Evolutionary conservation across 2,888 invertebrate species (phyloP).

Genomic region (Chalcosyrphus nemorum): DNA sequence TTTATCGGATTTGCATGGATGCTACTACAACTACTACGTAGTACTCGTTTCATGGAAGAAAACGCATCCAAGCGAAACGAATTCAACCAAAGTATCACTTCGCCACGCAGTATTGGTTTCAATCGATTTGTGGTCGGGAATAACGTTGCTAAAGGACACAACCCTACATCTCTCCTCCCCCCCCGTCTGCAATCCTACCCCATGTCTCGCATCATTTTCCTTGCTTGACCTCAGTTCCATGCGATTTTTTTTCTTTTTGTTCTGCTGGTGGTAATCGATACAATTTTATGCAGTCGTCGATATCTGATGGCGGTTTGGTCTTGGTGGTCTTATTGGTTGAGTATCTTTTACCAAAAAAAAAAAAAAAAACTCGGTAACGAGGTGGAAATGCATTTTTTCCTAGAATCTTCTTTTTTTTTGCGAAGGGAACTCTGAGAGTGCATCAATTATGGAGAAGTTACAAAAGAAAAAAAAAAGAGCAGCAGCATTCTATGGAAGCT

Average conservation of each 20-base stretch:
- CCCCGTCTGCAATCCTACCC: no score
- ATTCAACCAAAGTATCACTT: conserved; percentile 49
- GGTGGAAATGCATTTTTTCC: conserved; percentile 26
- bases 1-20: conserved; percentile 66
- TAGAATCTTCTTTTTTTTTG: background rate
- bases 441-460: conserved; percentile 31
- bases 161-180: background rate
- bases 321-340: background rate
- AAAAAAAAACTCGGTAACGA: conserved; percentile 9
- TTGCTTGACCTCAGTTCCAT: conserved; percentile 45
- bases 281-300: conserved; percentile 20
- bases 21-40: background rate
- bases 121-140: conserved; percentile 16
- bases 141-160: no score
- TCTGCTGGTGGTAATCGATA: conserved; percentile 31
- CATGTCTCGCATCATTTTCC: conserved; percentile 18
- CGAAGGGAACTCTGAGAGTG: background rate
- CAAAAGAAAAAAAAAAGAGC: no score
- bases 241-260: background rate
- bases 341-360: conserved; percentile 6
- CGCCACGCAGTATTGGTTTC: conserved; percentile 44
- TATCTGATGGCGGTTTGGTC: background rate
- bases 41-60: background rate
- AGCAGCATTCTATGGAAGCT: background rate
- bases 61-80: conserved; percentile 33